Base-by-base conservation (phyloP, 1,140 invertebrate species). In the Hylaeus volcanicus region DNA sequence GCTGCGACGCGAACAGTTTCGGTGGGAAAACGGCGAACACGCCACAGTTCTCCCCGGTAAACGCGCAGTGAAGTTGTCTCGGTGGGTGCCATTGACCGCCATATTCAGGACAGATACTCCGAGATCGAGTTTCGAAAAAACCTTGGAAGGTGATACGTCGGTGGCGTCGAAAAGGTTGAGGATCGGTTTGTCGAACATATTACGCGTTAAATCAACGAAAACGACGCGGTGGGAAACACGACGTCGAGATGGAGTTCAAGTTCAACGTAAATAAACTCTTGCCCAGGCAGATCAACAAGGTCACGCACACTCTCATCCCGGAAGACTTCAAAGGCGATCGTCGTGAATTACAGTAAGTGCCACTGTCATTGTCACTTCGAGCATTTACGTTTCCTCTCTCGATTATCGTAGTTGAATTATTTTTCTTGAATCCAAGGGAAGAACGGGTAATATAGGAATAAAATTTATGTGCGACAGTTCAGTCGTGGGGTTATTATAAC, bases 201-300 rank as follows among this genome's bases (percentile, higher is more conserved):
- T 39, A 12, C 56, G 58, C 45, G 68, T 69, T 11, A 43, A 48
- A 39, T 69, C 12, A n/a, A 26, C 39, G 63, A 48, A 39, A 80
- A 43, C n/a, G 9, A 63, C 55, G 0, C 2, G 14, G 58, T n/a
- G 73, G 3, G 39, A 53, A 51, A 58, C 26, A 3, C 12, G 26
- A 64, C 11, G 26, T 15, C 75, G 75, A 86, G 53, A 95, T 95
- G 94, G 95, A 95, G 89, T 96, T 95, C 90, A 94, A 94, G 81
- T 96, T 95, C 90, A 93, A 95, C 87, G 92, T 96, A 76, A 95
- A 94, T 86, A 94, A 94, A 81, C 89, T 95, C 61, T 94, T 95
- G 80, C 93, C 94, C 43, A 92, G 94, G 81, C 92, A 93, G 73
- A 94, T 96, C 80, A 94, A 95, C 82, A 95, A 95, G 91, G 94